These are phyloP conservation scores for Sphaerophoria taeniata DNA, from an alignment of 2,888 invertebrate species.

Conservation along the genomic window DNA sequence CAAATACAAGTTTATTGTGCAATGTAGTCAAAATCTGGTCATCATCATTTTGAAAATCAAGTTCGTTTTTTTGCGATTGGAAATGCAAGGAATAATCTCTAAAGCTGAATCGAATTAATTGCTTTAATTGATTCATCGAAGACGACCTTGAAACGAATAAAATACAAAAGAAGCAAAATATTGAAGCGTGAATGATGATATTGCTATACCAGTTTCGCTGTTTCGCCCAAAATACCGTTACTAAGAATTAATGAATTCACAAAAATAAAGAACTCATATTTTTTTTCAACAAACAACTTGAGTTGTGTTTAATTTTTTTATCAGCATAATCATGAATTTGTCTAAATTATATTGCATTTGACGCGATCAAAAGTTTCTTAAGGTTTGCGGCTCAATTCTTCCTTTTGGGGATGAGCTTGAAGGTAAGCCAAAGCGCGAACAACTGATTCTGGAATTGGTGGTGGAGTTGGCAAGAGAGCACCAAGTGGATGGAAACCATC, in stretches of 20 bases:
- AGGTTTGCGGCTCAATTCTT: not conserved
- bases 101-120: conserved; percentile 10
- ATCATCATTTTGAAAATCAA: conserved; percentile 10
- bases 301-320: conserved; percentile 21
- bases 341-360: conserved; percentile 1
- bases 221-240: not conserved
- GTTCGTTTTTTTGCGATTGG: not conserved
- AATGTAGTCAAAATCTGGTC: conserved; percentile 1
- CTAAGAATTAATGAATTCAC: not conserved
- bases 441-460: conserved; percentile 84
- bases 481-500: conserved; percentile 84
- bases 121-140: not conserved
- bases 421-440: conserved; percentile 84
- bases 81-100: not conserved
- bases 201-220: not conserved
- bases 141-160: not conserved
- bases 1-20: conserved; percentile 11
- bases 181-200: not conserved
- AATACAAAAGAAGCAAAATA: not conserved
- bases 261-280: not conserved
- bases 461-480: conserved; percentile 83
- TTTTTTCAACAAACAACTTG: conserved; percentile 14
- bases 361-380: not conserved
- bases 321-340: conserved; percentile 8
- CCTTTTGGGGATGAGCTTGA: conserved; percentile 80